A percentile compares a stretch with the other conserved stretches of the same genome.
phyloP scores from a whole-genome alignment of 2,797 vertebrate species.

The Typhlichthys subterraneus region DNA sequence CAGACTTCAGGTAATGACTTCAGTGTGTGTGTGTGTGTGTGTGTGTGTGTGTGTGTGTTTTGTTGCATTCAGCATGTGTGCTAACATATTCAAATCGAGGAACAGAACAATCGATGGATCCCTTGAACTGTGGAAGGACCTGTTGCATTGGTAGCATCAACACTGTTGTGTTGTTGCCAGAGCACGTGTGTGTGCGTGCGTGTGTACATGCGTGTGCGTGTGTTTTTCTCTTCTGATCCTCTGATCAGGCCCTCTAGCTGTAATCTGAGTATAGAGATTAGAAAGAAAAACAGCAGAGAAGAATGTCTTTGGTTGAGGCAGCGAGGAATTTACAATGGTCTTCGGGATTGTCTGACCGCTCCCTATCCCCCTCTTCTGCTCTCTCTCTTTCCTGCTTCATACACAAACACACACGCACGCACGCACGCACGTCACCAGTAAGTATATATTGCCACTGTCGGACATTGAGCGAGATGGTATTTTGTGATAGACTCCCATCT shows the following conservation, averaged over 20 bases:
- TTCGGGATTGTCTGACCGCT: slow-evolving; percentile 74
- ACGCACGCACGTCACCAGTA: slow-evolving; percentile 23
- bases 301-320: slow-evolving; percentile 77
- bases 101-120: background rate
- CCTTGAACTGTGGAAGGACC: background rate
- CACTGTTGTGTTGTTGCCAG: background rate
- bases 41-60: slow-evolving; percentile 34
- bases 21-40: too few species aligned
- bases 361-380: slow-evolving; percentile 46
- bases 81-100: background rate
- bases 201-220: slow-evolving; percentile 22
- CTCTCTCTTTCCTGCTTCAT: background rate
- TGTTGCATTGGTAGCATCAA: background rate
- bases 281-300: slow-evolving; percentile 75
- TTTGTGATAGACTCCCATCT: slow-evolving; percentile 52
- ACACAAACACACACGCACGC: slow-evolving; percentile 21
- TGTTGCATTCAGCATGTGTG: slow-evolving; percentile 4
- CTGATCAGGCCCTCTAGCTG: slow-evolving; percentile 73
- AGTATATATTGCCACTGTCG: slow-evolving; percentile 6
- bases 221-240: slow-evolving; percentile 58
- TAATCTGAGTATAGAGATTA: slow-evolving; percentile 79
- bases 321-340: slow-evolving; percentile 77
- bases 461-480: slow-evolving; percentile 12
- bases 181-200: background rate
- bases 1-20: slow-evolving; percentile 69